Percentiles rank a stretch among this genome's conserved stretches.
phyloP scores from a whole-genome alignment of 2,888 invertebrate genomes.

The Azorinus chamasolen region DNA sequence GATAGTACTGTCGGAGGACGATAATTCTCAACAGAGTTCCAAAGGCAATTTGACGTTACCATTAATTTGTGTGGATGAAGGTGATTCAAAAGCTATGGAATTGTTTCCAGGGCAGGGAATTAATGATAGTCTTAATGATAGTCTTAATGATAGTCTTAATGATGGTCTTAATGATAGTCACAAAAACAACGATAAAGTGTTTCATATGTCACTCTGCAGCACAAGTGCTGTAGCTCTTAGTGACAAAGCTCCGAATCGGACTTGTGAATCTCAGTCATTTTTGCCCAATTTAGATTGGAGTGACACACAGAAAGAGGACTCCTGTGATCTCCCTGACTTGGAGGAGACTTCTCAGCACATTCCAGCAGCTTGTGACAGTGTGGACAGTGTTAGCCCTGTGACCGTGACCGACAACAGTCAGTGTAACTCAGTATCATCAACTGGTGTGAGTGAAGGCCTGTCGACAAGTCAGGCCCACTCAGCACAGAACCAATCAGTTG shows the following conservation, averaged over 20 bases:
- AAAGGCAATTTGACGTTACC: conserved; percentile 3
- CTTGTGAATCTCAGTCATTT: too few species aligned
- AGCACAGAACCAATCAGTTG: conserved; percentile 9
- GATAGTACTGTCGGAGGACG: background rate
- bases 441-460: conserved; percentile 14
- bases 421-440: conserved; percentile 41
- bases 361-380: conserved; percentile 2
- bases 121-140: conserved; percentile 5
- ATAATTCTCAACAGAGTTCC: background rate
- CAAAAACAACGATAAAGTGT: conserved; percentile 14
- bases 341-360: conserved; percentile 1
- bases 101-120: conserved; percentile 35
- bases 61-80: background rate
- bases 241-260: background rate
- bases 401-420: conserved; percentile 9
- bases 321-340: conserved; percentile 44
- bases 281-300: conserved; percentile 46
- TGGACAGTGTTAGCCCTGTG: background rate
- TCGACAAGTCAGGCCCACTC: conserved; percentile 9
- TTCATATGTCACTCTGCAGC: background rate
- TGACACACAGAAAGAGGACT: conserved; percentile 42
- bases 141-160: too few species aligned
- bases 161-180: conserved; percentile 12
- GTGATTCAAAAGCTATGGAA: background rate
- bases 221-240: conserved; percentile 1